These are phyloP conservation scores for Periophthalmus magnuspinnatus DNA, from an alignment of 2,797 vertebrate species.

Conservation along the genomic window DNA sequence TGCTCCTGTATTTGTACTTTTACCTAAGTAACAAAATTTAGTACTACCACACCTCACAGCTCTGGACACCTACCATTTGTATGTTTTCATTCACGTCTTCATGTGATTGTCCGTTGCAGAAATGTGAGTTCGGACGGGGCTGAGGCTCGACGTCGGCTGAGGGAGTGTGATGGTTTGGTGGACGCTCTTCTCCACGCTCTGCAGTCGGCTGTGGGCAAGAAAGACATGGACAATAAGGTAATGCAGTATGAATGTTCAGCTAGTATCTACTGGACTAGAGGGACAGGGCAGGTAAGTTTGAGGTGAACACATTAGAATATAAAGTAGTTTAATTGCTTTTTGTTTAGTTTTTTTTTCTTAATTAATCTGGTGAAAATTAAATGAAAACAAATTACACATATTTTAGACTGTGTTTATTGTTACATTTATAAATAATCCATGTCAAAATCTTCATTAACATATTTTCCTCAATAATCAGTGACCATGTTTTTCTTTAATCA, in stretches of 20 bases:
- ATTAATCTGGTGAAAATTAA: not conserved
- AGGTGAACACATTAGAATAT: not conserved
- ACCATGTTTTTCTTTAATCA: not conserved
- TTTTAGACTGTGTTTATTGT: not conserved
- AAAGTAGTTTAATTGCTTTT: not conserved
- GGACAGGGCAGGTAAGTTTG: not conserved
- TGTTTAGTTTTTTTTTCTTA: not conserved
- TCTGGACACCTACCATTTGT: not conserved
- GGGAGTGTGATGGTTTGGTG: constrained; percentile 94
- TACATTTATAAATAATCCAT: not conserved
- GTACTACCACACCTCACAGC: too few species aligned
- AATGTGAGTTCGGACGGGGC: constrained; percentile 97
- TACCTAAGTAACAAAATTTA: too few species aligned
- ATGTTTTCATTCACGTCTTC: not conserved
- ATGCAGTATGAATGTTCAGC: not conserved
- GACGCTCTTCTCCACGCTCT: constrained; percentile 94
- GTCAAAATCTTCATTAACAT: not conserved
- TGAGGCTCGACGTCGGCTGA: constrained; percentile 90
- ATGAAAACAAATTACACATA: too few species aligned
- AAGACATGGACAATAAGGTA: constrained; percentile 99
- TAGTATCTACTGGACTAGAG: not conserved
- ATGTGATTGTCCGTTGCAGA: constrained; percentile 62
- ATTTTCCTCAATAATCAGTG: not conserved
- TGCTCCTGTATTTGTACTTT: too few species aligned
- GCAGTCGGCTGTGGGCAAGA: constrained; percentile 94